A percentile compares a stretch with the other conserved stretches of the same genome.
phyloP scores from a whole-genome alignment of 2,113 vertebrate species.

The Brachypodius melanocephalos region DNA sequence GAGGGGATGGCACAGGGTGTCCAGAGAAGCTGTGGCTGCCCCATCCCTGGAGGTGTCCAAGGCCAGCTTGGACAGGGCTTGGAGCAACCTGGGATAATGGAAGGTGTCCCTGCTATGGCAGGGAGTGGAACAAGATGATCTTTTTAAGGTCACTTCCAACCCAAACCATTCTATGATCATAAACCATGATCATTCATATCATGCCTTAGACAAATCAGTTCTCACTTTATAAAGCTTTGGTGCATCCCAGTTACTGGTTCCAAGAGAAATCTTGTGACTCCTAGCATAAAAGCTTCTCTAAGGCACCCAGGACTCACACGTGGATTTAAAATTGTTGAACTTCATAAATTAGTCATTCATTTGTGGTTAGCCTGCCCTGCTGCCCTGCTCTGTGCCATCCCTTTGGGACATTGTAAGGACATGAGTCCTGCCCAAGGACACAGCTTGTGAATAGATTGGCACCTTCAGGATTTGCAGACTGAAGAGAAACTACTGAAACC shows the following conservation, averaged over 20 bases:
- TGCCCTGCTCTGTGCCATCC: background rate
- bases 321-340: background rate
- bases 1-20: background rate
- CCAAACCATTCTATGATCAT: background rate
- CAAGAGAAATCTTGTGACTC: background rate
- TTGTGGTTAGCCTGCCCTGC: background rate
- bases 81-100: background rate
- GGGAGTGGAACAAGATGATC: fast-evolving
- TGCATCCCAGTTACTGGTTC: background rate
- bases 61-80: background rate
- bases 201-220: background rate
- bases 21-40: background rate
- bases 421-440: background rate
- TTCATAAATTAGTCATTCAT: background rate
- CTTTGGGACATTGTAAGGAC: background rate
- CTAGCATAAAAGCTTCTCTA: background rate
- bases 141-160: background rate
- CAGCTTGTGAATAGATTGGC: background rate
- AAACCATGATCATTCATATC: background rate
- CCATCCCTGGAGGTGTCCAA: background rate
- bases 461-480: background rate
- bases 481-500: background rate
- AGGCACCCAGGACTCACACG: background rate
- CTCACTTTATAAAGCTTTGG: background rate
- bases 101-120: background rate